Conservation (phyloP, 1,140 invertebrate species). For the Ectropis grisescens region DNA sequence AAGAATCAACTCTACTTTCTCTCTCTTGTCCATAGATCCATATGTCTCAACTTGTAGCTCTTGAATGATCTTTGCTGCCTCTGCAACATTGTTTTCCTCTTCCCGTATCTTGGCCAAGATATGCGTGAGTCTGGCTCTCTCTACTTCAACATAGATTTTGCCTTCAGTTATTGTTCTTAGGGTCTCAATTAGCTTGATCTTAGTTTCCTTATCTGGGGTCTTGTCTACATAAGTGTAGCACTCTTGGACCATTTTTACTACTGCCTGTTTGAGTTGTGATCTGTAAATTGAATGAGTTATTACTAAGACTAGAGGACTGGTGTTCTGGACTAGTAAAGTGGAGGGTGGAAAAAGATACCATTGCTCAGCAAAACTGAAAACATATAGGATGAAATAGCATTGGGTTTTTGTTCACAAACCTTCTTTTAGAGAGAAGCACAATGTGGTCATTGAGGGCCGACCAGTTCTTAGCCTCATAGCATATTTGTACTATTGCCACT, state of each 20-base stretch:
- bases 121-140: slow-evolving; percentile 95
- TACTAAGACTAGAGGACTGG: too few relatives aligned
- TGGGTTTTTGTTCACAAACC: slow-evolving; percentile 26
- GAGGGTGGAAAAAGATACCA: too few relatives aligned
- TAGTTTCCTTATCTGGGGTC: slow-evolving; percentile 90
- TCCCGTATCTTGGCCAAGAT: slow-evolving; percentile 95
- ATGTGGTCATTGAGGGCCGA: slow-evolving; percentile 95
- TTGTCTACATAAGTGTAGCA: slow-evolving; percentile 96
- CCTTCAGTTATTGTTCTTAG: slow-evolving; percentile 96
- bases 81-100: slow-evolving; percentile 89
- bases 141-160: slow-evolving; percentile 99
- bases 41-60: slow-evolving; percentile 99
- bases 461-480: slow-evolving; percentile 95
- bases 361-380: too few relatives aligned
- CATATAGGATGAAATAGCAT: too few relatives aligned
- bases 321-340: too few relatives aligned
- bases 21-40: slow-evolving; percentile 98
- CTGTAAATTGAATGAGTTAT: slow-evolving; percentile 55
- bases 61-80: slow-evolving; percentile 94
- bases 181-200: slow-evolving; percentile 96
- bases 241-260: slow-evolving; percentile 99
- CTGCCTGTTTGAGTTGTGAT: slow-evolving; percentile 97
- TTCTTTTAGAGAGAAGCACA: slow-evolving; percentile 89
- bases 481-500: slow-evolving; percentile 95
- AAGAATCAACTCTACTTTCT: slow-evolving; percentile 97